A percentile compares a stretch with the other conserved stretches of the same genome.
Evolutionary conservation across 2,888 invertebrate species (phyloP).

Genomic region (Tenthredo mesomela): DNA sequence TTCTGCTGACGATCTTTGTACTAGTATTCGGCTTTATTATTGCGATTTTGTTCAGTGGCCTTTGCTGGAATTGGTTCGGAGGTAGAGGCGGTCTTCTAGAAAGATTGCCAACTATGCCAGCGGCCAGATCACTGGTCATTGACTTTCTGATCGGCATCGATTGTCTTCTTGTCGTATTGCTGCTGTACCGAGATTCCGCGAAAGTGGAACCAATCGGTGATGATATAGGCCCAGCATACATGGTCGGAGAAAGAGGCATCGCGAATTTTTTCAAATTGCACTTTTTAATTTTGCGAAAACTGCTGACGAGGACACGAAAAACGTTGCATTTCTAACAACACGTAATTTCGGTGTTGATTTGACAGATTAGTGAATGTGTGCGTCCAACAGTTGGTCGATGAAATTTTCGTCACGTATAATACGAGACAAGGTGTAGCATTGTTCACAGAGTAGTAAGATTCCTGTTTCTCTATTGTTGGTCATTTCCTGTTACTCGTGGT

Average conservation of each 20-base stretch:
- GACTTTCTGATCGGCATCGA: constrained; percentile 50
- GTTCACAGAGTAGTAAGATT: constrained; percentile 38
- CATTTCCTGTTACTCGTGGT: constrained; percentile 48
- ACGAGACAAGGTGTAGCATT: constrained; percentile 23
- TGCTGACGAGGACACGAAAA: background rate
- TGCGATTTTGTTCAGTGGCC: constrained; percentile 61
- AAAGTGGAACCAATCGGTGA: constrained; percentile 49
- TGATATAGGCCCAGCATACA: constrained; percentile 61
- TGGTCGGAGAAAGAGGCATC: constrained; percentile 69
- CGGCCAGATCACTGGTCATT: constrained; percentile 45
- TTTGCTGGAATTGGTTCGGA: constrained; percentile 61
- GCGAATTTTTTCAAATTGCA: background rate
- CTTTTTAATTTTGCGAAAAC: background rate
- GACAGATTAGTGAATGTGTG: background rate
- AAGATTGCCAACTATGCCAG: constrained; percentile 53
- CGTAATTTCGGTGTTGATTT: background rate
- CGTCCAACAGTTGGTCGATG: background rate
- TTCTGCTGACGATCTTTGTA: constrained; percentile 60
- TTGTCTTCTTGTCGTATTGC: constrained; percentile 7
- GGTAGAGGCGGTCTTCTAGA: constrained; percentile 62
- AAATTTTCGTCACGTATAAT: constrained; percentile 44
- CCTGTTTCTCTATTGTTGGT: constrained; percentile 38
- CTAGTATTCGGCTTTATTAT: constrained; percentile 59
- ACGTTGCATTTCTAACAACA: background rate
- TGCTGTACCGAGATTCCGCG: constrained; percentile 3